Evolutionary conservation across 2,888 invertebrate genomes (phyloP), one percentile per base, ranked within the genome.

Genomic region (Coremacera marginata): DNA sequence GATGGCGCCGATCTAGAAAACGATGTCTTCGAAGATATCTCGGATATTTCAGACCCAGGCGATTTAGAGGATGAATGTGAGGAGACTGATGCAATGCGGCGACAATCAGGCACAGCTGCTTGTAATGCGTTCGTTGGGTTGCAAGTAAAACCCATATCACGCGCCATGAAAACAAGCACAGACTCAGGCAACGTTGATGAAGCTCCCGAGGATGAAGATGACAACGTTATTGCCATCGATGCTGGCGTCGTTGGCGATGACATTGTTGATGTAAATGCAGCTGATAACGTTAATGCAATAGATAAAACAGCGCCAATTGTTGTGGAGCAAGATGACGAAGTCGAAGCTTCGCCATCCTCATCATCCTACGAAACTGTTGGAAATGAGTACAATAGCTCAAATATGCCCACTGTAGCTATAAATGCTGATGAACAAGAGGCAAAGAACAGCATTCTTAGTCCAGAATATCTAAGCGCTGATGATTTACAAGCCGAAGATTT

Each of bases 1-100:
- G 90, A 91, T 71, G 90, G 90, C 84, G 83, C 90, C 34, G 92
- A 92, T 82, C 91, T 92, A 87, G 92, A 92, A 83, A 89, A 89
- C 79, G 90, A 91, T 82, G 88, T 90, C 80, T 91, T 91, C 86
- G 90, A 91, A 84, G 91, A 91, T 88, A 86, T 91, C 86, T 90
- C 91, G 83, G 85, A 92, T 87, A 89, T 91, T 88, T 90, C 90
- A 82, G 90, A 92, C 90, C 84, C 91, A 81, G 84, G 90, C 71
- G 84, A 88, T 60, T 82, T 88, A 25, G 88, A 89, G 5, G 74
- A 65, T 14, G 72, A 60, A 27, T 37, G 44, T n/a, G 60, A 19
- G 14, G 72, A 60, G 27, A 60, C 16, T 63, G 73, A 16, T 27
- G 68, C 16, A 31, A 22, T 19, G 8, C 31, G 27, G 60, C 68